Base-by-base conservation (phyloP, 2,113 vertebrate species). In the Melanotaenia duboulayi region DNA sequence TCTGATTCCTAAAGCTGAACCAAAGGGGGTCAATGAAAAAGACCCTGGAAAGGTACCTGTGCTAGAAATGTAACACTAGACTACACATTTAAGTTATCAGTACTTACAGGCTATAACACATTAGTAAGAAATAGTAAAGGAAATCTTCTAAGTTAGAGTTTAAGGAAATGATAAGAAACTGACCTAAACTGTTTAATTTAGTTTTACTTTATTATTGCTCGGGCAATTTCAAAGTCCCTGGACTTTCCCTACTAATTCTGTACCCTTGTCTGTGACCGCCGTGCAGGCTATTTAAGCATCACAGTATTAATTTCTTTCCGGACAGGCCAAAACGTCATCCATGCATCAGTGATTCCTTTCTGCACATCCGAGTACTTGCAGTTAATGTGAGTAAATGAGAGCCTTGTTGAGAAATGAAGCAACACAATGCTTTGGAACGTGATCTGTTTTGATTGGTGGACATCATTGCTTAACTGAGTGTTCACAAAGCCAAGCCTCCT, bases 311-410 rank as follows among this genome's bases (percentile, higher is more conserved):
- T 14, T 13, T 25, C 59, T 48, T 35, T 14, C 24, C 44, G 32
- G 10, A 25, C 60, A 32, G 16, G 46, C 19, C 12, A 44, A 44
- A 39, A 62, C 35, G 50, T 52, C 20, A 58, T 58, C 42, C 46
- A 50, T 39, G 63, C 55, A 23, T 25, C 57, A 52, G 58, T 71
- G 72, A 78, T 37, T 79, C 65, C 74, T 68, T 50, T 35, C 65
- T 55, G 54, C 32, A 22, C 37, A 42, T 79, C 51, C 68, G 65
- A 74, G 76, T 74, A 9, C 59, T n/a, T 55, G 57, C 46, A 11
- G 32, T 65, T 60, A 8, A 9, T 39, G 28, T 58, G 68, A 64
- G 23, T 23, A 68, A 74, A 78, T n/a, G 24, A 69, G 73, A 68
- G 70, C 25, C 63, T 56, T 32, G 16, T 44, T 57, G 56, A 60